Base-by-base conservation (phyloP, 2,113 vertebrate genomes). In the Balaeniceps rex region DNA sequence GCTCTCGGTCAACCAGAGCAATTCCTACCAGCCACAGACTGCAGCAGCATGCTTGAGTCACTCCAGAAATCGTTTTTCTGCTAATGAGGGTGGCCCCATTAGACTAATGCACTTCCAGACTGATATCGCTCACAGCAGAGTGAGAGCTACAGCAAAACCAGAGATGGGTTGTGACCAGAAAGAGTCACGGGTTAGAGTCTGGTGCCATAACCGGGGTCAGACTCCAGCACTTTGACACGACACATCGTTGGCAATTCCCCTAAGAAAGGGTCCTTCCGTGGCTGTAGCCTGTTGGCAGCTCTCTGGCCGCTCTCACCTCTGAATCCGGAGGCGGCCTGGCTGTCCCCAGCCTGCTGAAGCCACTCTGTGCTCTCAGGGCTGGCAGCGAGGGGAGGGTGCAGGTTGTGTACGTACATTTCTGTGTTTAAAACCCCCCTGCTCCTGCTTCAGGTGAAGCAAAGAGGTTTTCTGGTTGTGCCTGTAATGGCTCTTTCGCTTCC, bases 151-250 rank as follows among this genome's bases (percentile, higher is more conserved):
- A 24, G 57, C 38, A 40, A 23, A 46, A 29, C 34, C 57, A 40
- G 28, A 34, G n/a, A 4, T 65, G 38, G 52, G 54, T 17, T 42
- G 33, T 28, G 60, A 26, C 14, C 44, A 58, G 55, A 8, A 55
- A 12, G 57, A 31, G 19, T 18, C 33, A 11, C 2, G 14, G 25
- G 42, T 17, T 16, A 23, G 31, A 31, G 9, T 7, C 36, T 11
- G 31, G 25, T 17, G n/a, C 74, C 3, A 2, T 23, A 10, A 49
- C 31, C 5, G 3, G 49, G 40, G 49, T 64, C 49, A 9, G 34
- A 19, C 49, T 19, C 46, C 8, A 4, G 40, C 23, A 3, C 47
- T 34, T 29, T 2, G 24, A 19, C 29, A 3, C 2, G 4, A 6
- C 47, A 34, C 2, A 8, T 26, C 3, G 8, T 19, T 33, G 23